Evolutionary conservation across 2,113 vertebrate species (phyloP).

Genomic region (Mus spicilegus): DNA sequence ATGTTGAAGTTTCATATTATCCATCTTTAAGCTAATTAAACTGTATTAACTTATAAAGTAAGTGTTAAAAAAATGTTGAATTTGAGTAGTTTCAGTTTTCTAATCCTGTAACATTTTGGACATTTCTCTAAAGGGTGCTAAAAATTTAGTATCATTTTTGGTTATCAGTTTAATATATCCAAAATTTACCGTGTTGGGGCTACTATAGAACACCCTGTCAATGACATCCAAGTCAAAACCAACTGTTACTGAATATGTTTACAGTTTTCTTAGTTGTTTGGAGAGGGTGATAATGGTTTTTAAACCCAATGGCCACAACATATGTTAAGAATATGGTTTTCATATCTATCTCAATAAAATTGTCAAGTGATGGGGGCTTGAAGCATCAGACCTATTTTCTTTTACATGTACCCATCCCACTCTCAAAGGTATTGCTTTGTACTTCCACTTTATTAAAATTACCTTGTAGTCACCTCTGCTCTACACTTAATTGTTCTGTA

Average conservation of each 20-base stretch:
- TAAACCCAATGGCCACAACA: neutral
- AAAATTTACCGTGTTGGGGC: neutral
- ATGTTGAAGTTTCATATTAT: neutral
- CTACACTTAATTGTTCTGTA: neutral
- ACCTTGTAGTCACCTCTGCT: neutral
- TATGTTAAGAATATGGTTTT: neutral
- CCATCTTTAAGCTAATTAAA: neutral
- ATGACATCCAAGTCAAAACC: neutral
- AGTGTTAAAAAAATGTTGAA: neutral
- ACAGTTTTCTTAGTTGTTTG: neutral
- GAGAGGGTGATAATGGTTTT: neutral
- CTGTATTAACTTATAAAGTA: neutral
- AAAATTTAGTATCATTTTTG: neutral
- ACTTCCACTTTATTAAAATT: neutral
- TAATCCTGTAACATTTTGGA: rapidly evolving
- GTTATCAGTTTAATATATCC: neutral
- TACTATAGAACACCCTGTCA: neutral
- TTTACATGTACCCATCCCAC: neutral
- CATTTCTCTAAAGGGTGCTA: neutral
- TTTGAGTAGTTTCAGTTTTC: neutral
- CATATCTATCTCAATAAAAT: neutral
- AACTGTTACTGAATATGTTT: neutral
- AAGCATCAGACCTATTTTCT: neutral
- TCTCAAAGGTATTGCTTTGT: neutral
- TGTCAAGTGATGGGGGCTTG: neutral